Conservation (phyloP, 2,113 vertebrate species). For the Trochalopteron elliotii region DNA sequence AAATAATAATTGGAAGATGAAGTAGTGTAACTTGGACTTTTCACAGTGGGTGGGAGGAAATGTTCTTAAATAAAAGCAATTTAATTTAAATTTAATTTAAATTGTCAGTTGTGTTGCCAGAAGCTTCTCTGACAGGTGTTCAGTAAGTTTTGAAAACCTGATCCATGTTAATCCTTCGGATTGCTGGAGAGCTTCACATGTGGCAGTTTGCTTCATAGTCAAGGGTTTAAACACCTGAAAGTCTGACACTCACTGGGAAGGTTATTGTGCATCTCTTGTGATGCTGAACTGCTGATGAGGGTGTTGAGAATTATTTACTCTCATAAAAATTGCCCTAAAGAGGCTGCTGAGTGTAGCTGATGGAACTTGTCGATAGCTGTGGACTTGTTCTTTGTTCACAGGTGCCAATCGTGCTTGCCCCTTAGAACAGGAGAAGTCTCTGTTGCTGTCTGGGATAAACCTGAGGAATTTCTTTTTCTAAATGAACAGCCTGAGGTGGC, state of each 20-base stretch:
- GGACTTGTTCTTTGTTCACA: neutral
- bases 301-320: neutral
- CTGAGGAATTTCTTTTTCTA: neutral
- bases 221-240: neutral
- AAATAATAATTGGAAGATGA: fast-evolving
- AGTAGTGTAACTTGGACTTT: neutral
- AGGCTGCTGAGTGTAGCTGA: neutral
- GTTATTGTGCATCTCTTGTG: neutral
- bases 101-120: neutral
- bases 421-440: neutral
- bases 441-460: neutral
- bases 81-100: neutral
- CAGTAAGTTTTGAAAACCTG: neutral
- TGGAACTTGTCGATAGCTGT: neutral
- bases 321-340: neutral
- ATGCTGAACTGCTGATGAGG: neutral
- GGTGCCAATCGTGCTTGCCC: fast-evolving
- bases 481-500: neutral
- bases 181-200: neutral
- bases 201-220: neutral
- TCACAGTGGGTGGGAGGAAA: neutral
- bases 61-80: neutral
- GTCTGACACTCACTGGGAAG: neutral
- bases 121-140: neutral
- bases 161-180: neutral